phyloP scores from a whole-genome alignment of 2,113 vertebrate genomes.

The Serinus canaria region DNA sequence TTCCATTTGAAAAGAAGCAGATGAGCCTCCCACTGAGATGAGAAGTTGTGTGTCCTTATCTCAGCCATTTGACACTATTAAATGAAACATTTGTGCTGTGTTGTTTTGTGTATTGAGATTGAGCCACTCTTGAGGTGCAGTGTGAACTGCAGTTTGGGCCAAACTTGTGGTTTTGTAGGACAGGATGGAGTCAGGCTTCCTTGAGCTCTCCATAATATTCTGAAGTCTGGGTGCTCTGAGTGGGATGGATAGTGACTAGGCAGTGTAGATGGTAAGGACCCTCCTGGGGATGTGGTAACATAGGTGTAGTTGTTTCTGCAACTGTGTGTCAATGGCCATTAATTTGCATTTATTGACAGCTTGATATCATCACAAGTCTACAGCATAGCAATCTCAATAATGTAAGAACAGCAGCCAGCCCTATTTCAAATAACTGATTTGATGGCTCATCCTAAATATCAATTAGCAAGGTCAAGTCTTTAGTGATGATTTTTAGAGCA shows the following conservation, averaged over 20 bases:
- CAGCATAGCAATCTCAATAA: not conserved
- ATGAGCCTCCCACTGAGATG: not conserved
- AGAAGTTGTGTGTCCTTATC: not conserved
- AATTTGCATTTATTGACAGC: constrained; percentile 29
- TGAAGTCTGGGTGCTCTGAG: not conserved
- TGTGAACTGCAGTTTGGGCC: not conserved
- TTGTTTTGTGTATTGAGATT: not conserved
- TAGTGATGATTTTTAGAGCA: constrained; percentile 71
- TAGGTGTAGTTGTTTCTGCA: not conserved
- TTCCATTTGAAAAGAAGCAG: constrained; percentile 1
- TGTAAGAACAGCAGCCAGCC: constrained; percentile 27
- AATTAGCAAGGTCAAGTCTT: constrained; percentile 69
- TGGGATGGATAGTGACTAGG: not conserved
- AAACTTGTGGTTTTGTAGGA: not conserved
- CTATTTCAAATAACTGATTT: constrained; percentile 71
- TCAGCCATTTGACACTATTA: not conserved
- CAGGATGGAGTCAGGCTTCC: not conserved
- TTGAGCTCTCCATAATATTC: not conserved
- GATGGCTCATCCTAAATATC: constrained; percentile 66
- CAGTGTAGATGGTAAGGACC: not conserved
- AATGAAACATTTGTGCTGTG: not conserved
- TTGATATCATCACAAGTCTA: constrained; percentile 46
- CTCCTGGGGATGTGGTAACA: not conserved
- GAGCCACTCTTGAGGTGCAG: not conserved
- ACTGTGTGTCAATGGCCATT: constrained; percentile 11